phyloP scores from a whole-genome alignment of 2,797 vertebrate genomes.

The Micrastur ruficollis region DNA sequence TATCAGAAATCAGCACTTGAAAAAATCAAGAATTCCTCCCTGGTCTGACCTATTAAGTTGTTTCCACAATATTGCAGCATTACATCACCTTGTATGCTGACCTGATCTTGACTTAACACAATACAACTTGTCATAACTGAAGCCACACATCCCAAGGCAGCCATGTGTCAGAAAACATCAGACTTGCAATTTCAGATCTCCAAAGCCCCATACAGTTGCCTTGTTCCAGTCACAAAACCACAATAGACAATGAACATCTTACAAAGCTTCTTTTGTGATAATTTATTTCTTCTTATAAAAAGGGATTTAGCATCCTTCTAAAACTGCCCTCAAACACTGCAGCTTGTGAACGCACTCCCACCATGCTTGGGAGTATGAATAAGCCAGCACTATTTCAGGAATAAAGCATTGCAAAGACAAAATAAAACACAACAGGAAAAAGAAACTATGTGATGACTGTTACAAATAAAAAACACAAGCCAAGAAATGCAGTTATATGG shows the following conservation, averaged over 20 bases:
- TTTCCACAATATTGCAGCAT: background rate
- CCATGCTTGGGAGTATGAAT: background rate
- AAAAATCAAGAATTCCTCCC: background rate
- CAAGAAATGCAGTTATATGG: background rate
- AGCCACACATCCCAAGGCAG: background rate
- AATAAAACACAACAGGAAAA: background rate
- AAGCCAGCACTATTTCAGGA: background rate
- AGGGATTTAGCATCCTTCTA: background rate
- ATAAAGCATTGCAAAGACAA: background rate
- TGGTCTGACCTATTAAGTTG: background rate
- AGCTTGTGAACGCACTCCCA: background rate
- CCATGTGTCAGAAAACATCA: background rate
- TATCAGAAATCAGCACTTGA: background rate
- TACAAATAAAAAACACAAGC: background rate
- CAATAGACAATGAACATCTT: background rate
- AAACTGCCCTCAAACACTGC: background rate
- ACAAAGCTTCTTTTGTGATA: background rate
- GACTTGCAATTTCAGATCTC: background rate
- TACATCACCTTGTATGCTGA: background rate
- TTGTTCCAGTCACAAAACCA: background rate
- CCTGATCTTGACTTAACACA: conserved; percentile 12
- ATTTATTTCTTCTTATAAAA: background rate
- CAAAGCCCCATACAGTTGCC: background rate
- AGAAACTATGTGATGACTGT: background rate
- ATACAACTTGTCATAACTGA: background rate